phyloP scores from a whole-genome alignment of 1,140 invertebrate species.

The Drosophila simulans region DNA sequence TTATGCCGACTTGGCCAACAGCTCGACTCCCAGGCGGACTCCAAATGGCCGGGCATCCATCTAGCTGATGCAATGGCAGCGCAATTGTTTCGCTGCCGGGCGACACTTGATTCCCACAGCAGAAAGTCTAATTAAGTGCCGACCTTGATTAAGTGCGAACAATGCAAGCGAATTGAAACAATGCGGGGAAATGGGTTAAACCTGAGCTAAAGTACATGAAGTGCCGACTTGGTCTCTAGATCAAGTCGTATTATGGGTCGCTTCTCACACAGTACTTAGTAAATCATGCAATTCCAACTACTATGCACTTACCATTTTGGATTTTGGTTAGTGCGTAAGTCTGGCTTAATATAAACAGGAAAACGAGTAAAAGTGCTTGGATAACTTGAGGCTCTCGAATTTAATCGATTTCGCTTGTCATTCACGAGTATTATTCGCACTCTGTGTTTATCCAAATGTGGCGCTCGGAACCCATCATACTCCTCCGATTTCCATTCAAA shows the following conservation, averaged over 20 bases:
- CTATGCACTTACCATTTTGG: neutral
- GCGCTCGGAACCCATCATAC: constrained; percentile 4
- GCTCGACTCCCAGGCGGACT: constrained; percentile 1
- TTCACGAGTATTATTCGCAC: constrained; percentile 1
- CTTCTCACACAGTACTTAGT: neutral
- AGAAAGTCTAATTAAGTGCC: constrained; percentile 43
- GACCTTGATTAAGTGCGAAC: constrained; percentile 51
- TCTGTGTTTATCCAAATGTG: constrained; percentile 10
- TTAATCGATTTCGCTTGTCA: constrained; percentile 8
- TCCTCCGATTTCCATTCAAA: constrained; percentile 1
- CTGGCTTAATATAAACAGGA: neutral
- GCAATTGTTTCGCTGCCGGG: constrained; percentile 32
- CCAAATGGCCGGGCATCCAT: constrained; percentile 15
- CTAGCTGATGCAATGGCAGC: constrained; percentile 38
- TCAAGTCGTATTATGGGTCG: constrained; percentile 11
- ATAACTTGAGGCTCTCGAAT: neutral
- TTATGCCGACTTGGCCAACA: constrained; percentile 41
- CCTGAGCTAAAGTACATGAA: neutral
- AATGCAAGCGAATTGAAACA: constrained; percentile 27
- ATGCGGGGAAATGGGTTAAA: constrained; percentile 34
- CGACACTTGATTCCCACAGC: constrained; percentile 32
- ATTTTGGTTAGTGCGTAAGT: neutral
- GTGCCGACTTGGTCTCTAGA: neutral
- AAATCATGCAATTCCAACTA: neutral
- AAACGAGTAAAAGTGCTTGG: too few species aligned